Evolutionary conservation across 2,113 vertebrate genomes (phyloP).

Genomic region (Ictidomys tridecemlineatus): DNA sequence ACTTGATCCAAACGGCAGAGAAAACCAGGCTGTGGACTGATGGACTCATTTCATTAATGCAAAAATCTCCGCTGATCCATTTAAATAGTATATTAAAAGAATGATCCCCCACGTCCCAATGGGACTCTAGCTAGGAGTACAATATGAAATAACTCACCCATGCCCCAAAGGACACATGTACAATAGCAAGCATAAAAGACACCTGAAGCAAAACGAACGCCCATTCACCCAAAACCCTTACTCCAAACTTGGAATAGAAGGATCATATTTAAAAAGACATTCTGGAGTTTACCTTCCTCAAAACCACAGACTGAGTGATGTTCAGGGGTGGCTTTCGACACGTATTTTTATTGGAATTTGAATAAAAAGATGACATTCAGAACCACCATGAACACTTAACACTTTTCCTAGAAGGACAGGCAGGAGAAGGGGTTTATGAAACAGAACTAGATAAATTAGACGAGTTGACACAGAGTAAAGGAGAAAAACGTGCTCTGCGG

Average conservation of each 20-base stretch:
- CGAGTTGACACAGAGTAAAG: background rate
- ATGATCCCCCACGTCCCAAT: background rate
- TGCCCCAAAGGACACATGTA: background rate
- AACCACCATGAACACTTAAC: background rate
- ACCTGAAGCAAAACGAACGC: background rate
- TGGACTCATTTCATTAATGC: background rate
- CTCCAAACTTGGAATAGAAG: background rate
- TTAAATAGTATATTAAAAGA: background rate
- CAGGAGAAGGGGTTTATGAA: background rate
- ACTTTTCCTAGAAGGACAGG: background rate
- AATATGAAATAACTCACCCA: background rate
- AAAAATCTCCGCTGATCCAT: background rate
- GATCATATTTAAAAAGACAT: background rate
- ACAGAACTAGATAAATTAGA: background rate
- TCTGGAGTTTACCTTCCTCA: background rate
- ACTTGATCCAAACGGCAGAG: background rate
- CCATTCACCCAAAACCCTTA: background rate
- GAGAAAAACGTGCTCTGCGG: background rate
- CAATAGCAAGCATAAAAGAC: background rate
- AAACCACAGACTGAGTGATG: background rate
- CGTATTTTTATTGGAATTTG: slow-evolving; percentile 11
- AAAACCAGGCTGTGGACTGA: background rate
- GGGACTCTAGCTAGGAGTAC: background rate
- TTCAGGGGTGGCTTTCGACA: background rate
- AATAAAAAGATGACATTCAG: background rate